phyloP scores from a whole-genome alignment of 2,888 invertebrate genomes.

The Acrobasis repandana region DNA sequence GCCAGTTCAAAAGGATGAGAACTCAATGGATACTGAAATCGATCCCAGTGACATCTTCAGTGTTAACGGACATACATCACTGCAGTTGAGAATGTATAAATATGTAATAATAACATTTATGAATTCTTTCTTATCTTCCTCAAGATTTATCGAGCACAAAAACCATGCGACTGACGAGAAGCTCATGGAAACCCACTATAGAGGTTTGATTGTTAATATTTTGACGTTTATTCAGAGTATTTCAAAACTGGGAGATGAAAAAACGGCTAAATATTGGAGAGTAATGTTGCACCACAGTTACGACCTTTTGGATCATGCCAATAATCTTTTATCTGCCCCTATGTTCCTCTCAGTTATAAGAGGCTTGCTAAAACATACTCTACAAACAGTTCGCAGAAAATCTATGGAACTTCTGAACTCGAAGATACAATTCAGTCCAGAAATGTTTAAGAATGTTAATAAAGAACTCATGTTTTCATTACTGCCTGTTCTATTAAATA shows the following conservation, averaged over 20 bases:
- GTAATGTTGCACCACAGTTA: conserved; percentile 90
- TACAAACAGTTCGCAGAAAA: conserved; percentile 88
- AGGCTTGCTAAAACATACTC: conserved; percentile 87
- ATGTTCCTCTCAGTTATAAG: conserved; percentile 91
- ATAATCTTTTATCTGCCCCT: conserved; percentile 89
- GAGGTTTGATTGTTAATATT: conserved; percentile 86
- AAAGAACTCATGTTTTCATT: conserved; percentile 80
- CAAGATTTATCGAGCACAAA: conserved; percentile 86
- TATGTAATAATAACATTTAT: conserved; percentile 90
- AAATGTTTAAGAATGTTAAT: conserved; percentile 82
- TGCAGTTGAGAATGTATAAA: conserved; percentile 92
- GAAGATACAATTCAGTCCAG: conserved; percentile 87
- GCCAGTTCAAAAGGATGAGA: conserved; percentile 85
- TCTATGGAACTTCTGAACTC: conserved; percentile 93
- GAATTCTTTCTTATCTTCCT: conserved; percentile 85
- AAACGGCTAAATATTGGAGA: conserved; percentile 90
- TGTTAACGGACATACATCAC: conserved; percentile 85
- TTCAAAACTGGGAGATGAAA: conserved; percentile 84
- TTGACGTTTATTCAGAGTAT: conserved; percentile 86
- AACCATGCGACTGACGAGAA: conserved; percentile 75
- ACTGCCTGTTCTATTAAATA: conserved; percentile 83
- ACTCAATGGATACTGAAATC: conserved; percentile 64
- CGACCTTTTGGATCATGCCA: conserved; percentile 91
- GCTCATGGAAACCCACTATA: conserved; percentile 84
- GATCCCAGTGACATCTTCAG: conserved; percentile 83